Conservation (phyloP, 2,113 vertebrate genomes). For the Sylvilagus bachmani region DNA sequence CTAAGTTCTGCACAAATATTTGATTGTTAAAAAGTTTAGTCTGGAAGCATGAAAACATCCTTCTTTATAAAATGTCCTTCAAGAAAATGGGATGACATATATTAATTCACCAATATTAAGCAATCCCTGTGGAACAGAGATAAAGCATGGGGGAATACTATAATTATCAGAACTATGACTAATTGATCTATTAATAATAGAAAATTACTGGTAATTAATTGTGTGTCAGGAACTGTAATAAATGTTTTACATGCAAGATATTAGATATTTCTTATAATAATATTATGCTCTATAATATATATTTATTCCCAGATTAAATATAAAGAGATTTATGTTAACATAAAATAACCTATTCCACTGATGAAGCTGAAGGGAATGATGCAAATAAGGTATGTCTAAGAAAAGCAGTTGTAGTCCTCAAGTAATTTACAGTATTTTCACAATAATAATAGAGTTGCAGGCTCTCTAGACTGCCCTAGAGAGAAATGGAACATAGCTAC, state of each 20-base stretch:
- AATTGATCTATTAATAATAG: neutral
- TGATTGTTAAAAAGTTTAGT: neutral
- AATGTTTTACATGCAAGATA: neutral
- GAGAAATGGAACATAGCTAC: neutral
- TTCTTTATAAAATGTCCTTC: neutral
- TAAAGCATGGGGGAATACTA: neutral
- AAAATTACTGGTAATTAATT: neutral
- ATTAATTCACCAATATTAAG: neutral
- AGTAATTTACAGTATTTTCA: neutral
- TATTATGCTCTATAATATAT: neutral
- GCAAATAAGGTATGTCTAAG: neutral
- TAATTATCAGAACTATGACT: neutral
- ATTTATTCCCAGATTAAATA: neutral
- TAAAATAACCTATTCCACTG: neutral
- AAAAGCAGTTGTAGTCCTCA: neutral
- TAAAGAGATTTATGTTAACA: neutral
- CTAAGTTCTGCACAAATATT: neutral
- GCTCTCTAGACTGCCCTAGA: neutral
- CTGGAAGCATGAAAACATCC: neutral
- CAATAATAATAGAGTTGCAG: neutral
- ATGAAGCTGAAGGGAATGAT: neutral
- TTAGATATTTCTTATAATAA: neutral
- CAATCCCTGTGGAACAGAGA: neutral
- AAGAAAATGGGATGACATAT: neutral
- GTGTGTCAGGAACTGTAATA: neutral